A percentile compares a stretch with the other conserved stretches of the same genome.
These are phyloP conservation scores for Siphamia tubifer DNA, from an alignment of 2,113 vertebrate genomes.

Conservation along the genomic window DNA sequence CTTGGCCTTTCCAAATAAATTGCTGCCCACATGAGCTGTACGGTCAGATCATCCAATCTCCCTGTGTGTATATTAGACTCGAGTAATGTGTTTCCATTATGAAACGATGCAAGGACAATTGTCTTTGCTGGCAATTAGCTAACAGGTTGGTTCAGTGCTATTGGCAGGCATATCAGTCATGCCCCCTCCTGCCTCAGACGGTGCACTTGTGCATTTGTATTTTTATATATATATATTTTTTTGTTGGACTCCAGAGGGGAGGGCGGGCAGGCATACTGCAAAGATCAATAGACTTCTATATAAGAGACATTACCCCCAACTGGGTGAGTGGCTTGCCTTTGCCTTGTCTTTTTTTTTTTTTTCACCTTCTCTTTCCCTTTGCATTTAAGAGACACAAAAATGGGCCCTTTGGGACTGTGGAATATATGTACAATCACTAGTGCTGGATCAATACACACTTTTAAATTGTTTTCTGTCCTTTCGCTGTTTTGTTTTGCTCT, in stretches of 20 bases:
- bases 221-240: slow-evolving; percentile 54
- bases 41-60: slow-evolving; percentile 92
- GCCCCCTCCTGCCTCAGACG: slow-evolving; percentile 79
- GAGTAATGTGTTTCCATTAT: slow-evolving; percentile 97
- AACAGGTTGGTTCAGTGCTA: slow-evolving; percentile 96
- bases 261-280: slow-evolving; percentile 73
- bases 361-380: slow-evolving; percentile 84
- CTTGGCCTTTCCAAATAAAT: slow-evolving; percentile 89
- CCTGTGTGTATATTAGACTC: slow-evolving; percentile 94
- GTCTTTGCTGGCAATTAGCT: slow-evolving; percentile 98
- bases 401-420: slow-evolving; percentile 78
- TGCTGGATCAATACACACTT: slow-evolving; percentile 85
- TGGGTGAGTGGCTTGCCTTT: slow-evolving; percentile 88
- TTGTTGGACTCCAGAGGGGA: slow-evolving; percentile 73
- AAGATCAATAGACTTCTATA: slow-evolving; percentile 98
- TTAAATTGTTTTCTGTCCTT: slow-evolving; percentile 83
- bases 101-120: slow-evolving; percentile 97
- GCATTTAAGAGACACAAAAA: slow-evolving; percentile 85
- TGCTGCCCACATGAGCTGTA: slow-evolving; percentile 85
- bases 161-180: slow-evolving; percentile 96
- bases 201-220: slow-evolving; percentile 72
- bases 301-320: slow-evolving; percentile 91
- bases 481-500: slow-evolving; percentile 70
- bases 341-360: slow-evolving; percentile 85
- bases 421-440: slow-evolving; percentile 87